phyloP scores from a whole-genome alignment of 2,888 invertebrate genomes.

The Mimumesa dahlbomi region DNA sequence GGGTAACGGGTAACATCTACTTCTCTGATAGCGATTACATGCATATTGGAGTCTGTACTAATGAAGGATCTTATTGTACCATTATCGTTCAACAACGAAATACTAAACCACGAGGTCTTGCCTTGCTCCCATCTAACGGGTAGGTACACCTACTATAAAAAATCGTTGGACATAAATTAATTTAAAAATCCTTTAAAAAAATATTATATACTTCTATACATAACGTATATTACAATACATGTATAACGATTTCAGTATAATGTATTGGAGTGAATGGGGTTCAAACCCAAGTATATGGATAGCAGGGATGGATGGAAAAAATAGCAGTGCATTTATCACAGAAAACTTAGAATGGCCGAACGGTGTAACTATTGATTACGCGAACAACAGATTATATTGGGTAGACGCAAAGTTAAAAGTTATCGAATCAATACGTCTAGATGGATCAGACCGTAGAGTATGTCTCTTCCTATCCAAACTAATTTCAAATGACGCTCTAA shows the following conservation, averaged over 20 bases:
- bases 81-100: constrained; percentile 84
- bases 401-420: constrained; percentile 88
- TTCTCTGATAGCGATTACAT: constrained; percentile 88
- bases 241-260: constrained; percentile 82
- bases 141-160: constrained; percentile 72
- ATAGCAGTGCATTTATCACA: constrained; percentile 83
- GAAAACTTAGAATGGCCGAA: constrained; percentile 89
- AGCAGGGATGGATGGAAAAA: constrained; percentile 92
- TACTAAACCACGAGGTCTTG: constrained; percentile 86
- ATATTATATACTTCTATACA: background rate
- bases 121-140: constrained; percentile 86
- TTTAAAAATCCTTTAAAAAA: background rate
- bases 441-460: constrained; percentile 86
- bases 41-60: constrained; percentile 88
- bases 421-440: constrained; percentile 85
- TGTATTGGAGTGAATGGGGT: constrained; percentile 98
- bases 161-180: background rate
- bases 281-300: constrained; percentile 86
- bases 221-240: background rate
- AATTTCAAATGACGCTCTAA: too few relatives aligned
- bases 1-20: constrained; percentile 90
- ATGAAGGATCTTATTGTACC: constrained; percentile 86
- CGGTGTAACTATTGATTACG: constrained; percentile 91
- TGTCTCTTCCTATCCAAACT: background rate
- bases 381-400: constrained; percentile 92